Base-by-base conservation (phyloP, 2,797 vertebrate species). In the Pteropus rufus region DNA sequence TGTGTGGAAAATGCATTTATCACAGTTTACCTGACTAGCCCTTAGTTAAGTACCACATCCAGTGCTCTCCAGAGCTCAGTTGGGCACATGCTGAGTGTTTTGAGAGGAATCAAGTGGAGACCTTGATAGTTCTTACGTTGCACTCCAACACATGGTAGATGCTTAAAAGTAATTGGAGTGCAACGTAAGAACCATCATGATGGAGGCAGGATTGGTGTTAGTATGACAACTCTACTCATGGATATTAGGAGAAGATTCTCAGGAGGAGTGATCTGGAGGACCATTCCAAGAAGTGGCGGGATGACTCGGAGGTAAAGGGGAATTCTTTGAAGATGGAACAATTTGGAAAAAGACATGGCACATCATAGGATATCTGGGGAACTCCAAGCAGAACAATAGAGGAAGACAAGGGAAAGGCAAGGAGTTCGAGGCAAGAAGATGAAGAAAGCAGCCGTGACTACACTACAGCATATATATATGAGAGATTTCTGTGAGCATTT, bases 401-500 rank as follows among this genome's bases (percentile, higher is more conserved):
- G 60, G 19, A 58, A 26, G 34, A 67, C 6, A 83, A 58, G 89
- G 19, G 64, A 65, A 72, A 90, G 29, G 12, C 36, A 65, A 80
- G 44, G 14, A 39, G 24, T n/a, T 34, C 54, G 31, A 85, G 41
- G 21, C 26, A 14, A 41, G 39, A 34, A 54, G 58, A 64, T 52
- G 24, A 75, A 21, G 64, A 77, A 92, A 75, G 18, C 19, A 39
- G 29, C 62, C 41, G 21, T 0, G 2, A 36, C 31, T 29, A 46
- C 16, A 5, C 11, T n/a, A 26, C 2, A 64, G 14, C 31, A 65
- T 2, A 2, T 15, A 26, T 0, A 2, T 56, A 41, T 4, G 16
- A 2, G 11, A 46, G n/a, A 76, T 41, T 81, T 80, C 49, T 62
- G 15, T 62, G 46, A 82, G 5, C 19, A 73, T 49, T 73, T 70